phyloP scores from a whole-genome alignment of 1,140 invertebrate genomes.

The Littorina saxatilis region DNA sequence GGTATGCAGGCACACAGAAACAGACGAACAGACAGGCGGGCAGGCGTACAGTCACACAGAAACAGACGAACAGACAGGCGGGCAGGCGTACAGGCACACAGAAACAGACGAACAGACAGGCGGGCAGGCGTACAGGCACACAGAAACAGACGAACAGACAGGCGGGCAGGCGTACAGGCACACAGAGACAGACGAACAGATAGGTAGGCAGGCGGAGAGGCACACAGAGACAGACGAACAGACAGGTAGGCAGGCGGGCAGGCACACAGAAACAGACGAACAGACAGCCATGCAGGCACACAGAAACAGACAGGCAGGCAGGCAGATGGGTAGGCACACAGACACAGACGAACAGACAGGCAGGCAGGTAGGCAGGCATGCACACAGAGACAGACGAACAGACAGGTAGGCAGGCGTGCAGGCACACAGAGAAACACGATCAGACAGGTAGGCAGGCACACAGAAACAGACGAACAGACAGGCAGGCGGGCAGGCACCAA shows the following conservation, averaged over 20 bases:
- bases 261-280: background rate
- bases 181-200: background rate
- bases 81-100: too few relatives aligned
- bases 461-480: background rate
- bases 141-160: background rate
- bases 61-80: too few relatives aligned
- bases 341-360: background rate
- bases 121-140: background rate
- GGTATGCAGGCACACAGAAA: too few relatives aligned
- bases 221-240: background rate
- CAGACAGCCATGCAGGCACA: background rate
- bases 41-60: background rate
- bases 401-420: background rate
- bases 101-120: background rate
- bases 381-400: background rate
- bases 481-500: too few relatives aligned
- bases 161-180: background rate
- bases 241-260: too few relatives aligned
- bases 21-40: too few relatives aligned
- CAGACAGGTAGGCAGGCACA: slow-evolving; percentile 13
- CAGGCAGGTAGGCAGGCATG: too few relatives aligned
- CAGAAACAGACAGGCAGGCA: background rate
- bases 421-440: background rate
- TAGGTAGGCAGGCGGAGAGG: too few relatives aligned
- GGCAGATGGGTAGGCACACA: slow-evolving; percentile 2